Percentiles rank a stretch among this genome's conserved stretches.
Evolutionary conservation across 2,888 invertebrate species (phyloP).

Genomic region (Ophion obscuratus): DNA sequence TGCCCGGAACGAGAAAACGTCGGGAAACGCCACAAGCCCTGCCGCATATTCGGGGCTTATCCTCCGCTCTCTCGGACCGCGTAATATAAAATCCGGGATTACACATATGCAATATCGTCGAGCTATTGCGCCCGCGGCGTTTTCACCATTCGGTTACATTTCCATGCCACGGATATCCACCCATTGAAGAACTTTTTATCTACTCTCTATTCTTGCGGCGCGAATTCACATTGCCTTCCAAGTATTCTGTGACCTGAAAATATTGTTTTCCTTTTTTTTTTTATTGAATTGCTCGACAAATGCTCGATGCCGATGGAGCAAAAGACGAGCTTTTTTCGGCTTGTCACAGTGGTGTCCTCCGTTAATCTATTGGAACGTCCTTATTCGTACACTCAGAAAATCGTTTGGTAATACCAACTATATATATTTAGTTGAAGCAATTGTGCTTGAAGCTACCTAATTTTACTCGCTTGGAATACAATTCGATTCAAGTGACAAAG

Average conservation of each 20-base stretch:
- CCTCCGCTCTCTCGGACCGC: constrained; percentile 28
- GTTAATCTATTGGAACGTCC: not conserved
- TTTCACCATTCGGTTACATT: constrained; percentile 13
- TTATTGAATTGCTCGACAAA: too few species aligned
- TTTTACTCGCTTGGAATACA: too few species aligned
- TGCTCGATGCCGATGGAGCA: too few species aligned
- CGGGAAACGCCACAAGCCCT: constrained; percentile 24
- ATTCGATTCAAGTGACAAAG: too few species aligned
- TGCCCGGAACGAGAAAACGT: constrained; percentile 5
- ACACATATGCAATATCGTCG: constrained; percentile 27
- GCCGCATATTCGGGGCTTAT: constrained; percentile 43
- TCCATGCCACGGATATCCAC: not conserved
- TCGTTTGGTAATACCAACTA: too few species aligned
- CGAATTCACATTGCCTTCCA: not conserved
- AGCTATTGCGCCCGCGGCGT: constrained; percentile 10
- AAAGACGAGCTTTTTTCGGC: too few species aligned
- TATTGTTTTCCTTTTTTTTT: not conserved
- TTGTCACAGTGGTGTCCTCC: too few species aligned
- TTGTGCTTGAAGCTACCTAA: too few species aligned
- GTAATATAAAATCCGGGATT: constrained; percentile 45
- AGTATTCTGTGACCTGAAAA: not conserved
- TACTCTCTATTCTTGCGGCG: not conserved
- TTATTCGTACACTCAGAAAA: too few species aligned
- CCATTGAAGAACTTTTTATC: not conserved
- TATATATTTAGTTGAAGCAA: too few species aligned